A percentile compares a stretch with the other conserved stretches of the same genome.
These are phyloP conservation scores for Penaeus chinensis DNA, from an alignment of 1,140 invertebrate species.

Conservation along the genomic window DNA sequence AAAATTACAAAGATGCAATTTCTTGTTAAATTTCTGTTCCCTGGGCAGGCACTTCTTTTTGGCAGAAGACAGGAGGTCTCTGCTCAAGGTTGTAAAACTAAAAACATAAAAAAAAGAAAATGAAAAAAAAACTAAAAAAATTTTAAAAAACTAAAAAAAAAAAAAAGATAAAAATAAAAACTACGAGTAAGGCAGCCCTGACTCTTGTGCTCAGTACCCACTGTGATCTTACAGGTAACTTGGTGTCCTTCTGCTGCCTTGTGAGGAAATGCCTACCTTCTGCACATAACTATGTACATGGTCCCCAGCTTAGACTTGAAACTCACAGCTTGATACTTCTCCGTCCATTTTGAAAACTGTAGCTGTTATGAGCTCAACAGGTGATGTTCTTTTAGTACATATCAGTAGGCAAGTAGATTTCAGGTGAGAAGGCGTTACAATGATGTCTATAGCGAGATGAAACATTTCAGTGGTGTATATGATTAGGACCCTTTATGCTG, in stretches of 20 bases:
- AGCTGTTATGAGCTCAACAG: conserved; percentile 59
- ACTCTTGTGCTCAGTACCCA: conserved; percentile 49
- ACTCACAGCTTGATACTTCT: conserved; percentile 45
- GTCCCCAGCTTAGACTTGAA: conserved; percentile 43
- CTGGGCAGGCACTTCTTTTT: conserved; percentile 50
- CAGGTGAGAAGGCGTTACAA: conserved; percentile 52
- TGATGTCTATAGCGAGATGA: conserved; percentile 33
- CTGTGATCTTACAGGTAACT: conserved; percentile 58
- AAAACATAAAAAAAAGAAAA: conserved; percentile 20
- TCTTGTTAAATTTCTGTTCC: not conserved
- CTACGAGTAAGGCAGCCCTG: conserved; percentile 47
- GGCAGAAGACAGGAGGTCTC: conserved; percentile 38
- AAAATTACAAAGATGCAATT: not conserved
- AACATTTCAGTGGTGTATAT: conserved; percentile 28
- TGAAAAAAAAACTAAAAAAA: conserved; percentile 6
- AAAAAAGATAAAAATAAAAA: conserved; percentile 13
- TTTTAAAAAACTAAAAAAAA: conserved; percentile 7
- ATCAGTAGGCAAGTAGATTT: conserved; percentile 48
- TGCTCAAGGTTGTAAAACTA: conserved; percentile 21
- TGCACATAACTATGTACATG: conserved; percentile 32
- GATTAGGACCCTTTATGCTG: conserved; percentile 36
- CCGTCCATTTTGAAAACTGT: conserved; percentile 60
- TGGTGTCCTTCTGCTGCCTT: conserved; percentile 35
- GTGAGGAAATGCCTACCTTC: conserved; percentile 41
- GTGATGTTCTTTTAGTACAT: conserved; percentile 61